These are phyloP conservation scores for Neoscelio sp. DNA, from an alignment of 2,888 invertebrate genomes.

Conservation along the genomic window DNA sequence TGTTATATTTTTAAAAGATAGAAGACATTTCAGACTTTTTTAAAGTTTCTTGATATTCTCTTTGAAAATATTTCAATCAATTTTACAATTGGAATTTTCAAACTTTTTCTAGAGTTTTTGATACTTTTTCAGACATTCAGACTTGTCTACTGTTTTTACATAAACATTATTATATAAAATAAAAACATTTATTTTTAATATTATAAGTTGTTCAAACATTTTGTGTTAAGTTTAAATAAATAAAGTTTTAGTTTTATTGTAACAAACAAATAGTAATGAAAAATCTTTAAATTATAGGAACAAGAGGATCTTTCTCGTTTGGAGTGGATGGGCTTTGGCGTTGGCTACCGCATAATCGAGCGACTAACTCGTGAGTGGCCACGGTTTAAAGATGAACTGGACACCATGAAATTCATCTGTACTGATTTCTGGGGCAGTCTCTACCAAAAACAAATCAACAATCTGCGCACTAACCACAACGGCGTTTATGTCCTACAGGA, in stretches of 20 bases:
- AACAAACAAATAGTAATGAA: conserved; percentile 12
- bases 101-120: too few relatives aligned
- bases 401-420: conserved; percentile 99
- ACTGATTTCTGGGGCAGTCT: conserved; percentile 99
- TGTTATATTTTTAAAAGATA: too few relatives aligned
- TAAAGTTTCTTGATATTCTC: too few relatives aligned
- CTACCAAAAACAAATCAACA: conserved; percentile 99
- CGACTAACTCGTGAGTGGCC: conserved; percentile 95
- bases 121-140: too few relatives aligned
- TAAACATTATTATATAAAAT: too few relatives aligned
- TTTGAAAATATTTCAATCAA: too few relatives aligned
- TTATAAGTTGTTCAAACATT: too few relatives aligned
- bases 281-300: conserved; percentile 73
- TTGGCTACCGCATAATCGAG: conserved; percentile 93
- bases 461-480: conserved; percentile 98
- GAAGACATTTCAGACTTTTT: too few relatives aligned
- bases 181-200: too few relatives aligned
- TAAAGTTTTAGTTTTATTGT: not conserved
- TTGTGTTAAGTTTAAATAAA: too few relatives aligned
- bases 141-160: too few relatives aligned
- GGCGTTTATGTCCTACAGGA: conserved; percentile 99
- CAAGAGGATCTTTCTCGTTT: conserved; percentile 88
- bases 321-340: conserved; percentile 93
- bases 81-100: too few relatives aligned
- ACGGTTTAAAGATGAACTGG: conserved; percentile 98